phyloP scores from a whole-genome alignment of 2,797 vertebrate genomes.

The Urosaurus nigricauda region DNA sequence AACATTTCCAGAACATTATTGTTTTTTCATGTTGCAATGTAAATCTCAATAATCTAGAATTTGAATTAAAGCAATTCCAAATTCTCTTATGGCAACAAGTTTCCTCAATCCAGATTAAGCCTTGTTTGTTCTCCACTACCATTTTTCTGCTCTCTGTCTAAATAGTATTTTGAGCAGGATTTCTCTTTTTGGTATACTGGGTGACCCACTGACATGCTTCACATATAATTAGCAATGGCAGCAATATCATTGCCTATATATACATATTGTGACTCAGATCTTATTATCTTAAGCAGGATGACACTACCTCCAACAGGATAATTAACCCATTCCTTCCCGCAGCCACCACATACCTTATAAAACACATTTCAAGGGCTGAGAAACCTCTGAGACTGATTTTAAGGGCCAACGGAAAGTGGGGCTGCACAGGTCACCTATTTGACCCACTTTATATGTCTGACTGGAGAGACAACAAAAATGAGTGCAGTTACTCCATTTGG shows the following conservation, averaged over 20 bases:
- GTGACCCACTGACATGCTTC: background rate
- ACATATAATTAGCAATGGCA: background rate
- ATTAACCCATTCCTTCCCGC: too few species aligned
- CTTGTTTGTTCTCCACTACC: background rate
- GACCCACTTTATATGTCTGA: too few species aligned
- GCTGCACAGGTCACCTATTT: too few species aligned
- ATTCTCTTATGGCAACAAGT: background rate
- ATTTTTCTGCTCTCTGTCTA: background rate
- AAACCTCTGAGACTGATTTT: too few species aligned
- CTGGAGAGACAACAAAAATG: too few species aligned
- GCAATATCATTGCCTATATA: background rate
- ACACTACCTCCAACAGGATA: too few species aligned
- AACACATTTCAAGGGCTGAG: too few species aligned
- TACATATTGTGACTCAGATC: too few species aligned
- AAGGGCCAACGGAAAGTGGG: too few species aligned
- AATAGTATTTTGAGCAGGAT: background rate
- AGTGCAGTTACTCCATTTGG: too few species aligned
- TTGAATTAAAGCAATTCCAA: conserved; percentile 10
- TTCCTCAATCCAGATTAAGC: background rate
- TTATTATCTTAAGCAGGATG: too few species aligned
- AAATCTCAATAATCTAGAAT: background rate
- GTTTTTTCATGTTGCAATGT: background rate
- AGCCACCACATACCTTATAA: too few species aligned
- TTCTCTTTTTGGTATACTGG: background rate
- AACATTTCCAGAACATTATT: background rate